Base-by-base conservation (phyloP, 2,888 invertebrate species). In the Lasioglossum zephyrum region DNA sequence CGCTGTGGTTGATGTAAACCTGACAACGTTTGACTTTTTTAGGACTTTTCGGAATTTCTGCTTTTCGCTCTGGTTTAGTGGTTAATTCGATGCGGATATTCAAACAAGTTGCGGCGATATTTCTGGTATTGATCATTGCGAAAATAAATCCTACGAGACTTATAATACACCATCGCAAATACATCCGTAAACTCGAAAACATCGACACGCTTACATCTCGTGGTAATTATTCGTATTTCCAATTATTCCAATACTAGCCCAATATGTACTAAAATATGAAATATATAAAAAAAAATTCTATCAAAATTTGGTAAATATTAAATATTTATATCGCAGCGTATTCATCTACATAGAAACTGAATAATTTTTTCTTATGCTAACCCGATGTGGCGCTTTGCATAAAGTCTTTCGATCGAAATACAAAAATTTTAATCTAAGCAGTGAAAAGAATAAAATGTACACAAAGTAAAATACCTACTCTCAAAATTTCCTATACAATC, bases 1-100 rank as follows among this genome's bases (percentile, higher is more conserved):
- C 36, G 69, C 22, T 11, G 22, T 8, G 39, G 69, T 39, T 69
- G 69, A 69, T 69, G 69, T 69, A 69, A 69, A 69, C 69, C 69
- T 69, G 69, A 69, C 36, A 69, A 69, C 39, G 69, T 69, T 69
- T 69, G 69, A 69, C 69, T 69, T 69, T 69, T 69, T 69, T 69
- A 69, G 69, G 39, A 22, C 69, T 22, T 69, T 69, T 69, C 39
- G 69, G 69, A 22, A 69, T 69, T 39, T 69, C 69, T 39, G 69
- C 69, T 39, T 69, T 69, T 69, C 9, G 39, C 69, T 69, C 69
- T 39, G 57, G 22, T 69, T 69, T 69, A 11, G 22, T 4, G 39
- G 69, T 11, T 22, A 39, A 69, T 69, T 39, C 39, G 22, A 36
- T 22, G 22, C 39, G 69, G 69, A 22, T 69, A 39, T 69, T 36